Evolutionary conservation across 2,113 vertebrate genomes (phyloP), one percentile per base, ranked within the genome.

Genomic region (Cynocephalus volans): DNA sequence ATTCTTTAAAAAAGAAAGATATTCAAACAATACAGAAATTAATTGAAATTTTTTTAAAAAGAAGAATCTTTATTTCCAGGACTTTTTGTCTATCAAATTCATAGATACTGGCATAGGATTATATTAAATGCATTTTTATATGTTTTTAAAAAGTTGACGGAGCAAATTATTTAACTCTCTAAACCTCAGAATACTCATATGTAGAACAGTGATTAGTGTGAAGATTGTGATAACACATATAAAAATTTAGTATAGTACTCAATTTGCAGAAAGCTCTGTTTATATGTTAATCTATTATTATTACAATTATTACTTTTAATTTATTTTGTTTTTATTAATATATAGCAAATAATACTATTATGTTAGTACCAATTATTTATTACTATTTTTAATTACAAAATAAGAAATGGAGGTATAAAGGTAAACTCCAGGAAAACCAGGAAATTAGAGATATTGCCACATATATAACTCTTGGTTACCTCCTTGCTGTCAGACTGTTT

Each of bases 101-200:
- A 72, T 48, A 41, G 36, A n/a, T 65, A 73, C 24, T 45, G 70
- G 72, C 12, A 54, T 1, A 60, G 41, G 45, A 52, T 73, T 95
- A 21, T 60, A 45, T 75, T 41, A 88, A 84, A 79, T 50, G 18
- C 48, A 54, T 60, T 77, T 36, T 64, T 81, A 24, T 8, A 13
- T 89, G n/a, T 23, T 84, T 77, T 92, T 33, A 50, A 79, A 77
- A 82, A 82, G 50, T 9, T 70, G 21, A 86, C 7, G 4, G 24
- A 70, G 31, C 54, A 91, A 91, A 81, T 93, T 56, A n/a, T 36
- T 67, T 93, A 67, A 33, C 26, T 33, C 80, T 58, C 54, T 85
- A 90, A 88, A 45, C 58, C n/a, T 90, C 50, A 70, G 56, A 56
- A 31, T 28, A 13, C 11, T 95, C 31, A 54, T 70, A 26, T 64